These are phyloP conservation scores for Homarus gammarus DNA, from an alignment of 2,888 invertebrate species.

Conservation along the genomic window DNA sequence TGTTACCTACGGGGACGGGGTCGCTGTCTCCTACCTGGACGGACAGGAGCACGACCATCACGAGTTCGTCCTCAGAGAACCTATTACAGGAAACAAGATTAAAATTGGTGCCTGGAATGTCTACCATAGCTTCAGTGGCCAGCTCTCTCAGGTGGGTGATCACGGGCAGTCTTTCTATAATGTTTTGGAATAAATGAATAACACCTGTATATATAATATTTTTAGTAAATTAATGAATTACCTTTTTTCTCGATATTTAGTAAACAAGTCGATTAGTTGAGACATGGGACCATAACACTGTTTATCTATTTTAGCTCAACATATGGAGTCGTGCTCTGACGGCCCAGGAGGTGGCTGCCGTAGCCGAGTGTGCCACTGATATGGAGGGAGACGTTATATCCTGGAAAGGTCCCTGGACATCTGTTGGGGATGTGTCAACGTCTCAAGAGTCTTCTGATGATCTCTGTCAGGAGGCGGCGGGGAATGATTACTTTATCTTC, in stretches of 20 bases:
- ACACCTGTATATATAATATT: too few relatives aligned
- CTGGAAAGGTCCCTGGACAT: constrained; percentile 57
- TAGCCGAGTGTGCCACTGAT: constrained; percentile 31
- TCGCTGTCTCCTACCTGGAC: constrained; percentile 65
- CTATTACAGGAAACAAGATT: constrained; percentile 52
- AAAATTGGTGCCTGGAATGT: constrained; percentile 68
- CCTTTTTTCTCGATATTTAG: not conserved
- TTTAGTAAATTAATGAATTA: not conserved
- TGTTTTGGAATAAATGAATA: not conserved
- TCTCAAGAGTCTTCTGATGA: constrained; percentile 38
- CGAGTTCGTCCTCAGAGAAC: constrained; percentile 6
- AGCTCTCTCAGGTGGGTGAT: constrained; percentile 61
- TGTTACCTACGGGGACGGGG: constrained; percentile 53
- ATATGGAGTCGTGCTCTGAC: constrained; percentile 64
- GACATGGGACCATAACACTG: too few relatives aligned
- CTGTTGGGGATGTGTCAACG: constrained; percentile 37
- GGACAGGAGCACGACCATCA: constrained; percentile 54
- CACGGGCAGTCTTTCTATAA: not conserved
- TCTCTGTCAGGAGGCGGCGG: constrained; percentile 51
- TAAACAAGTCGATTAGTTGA: too few relatives aligned
- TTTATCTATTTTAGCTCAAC: constrained; percentile 67
- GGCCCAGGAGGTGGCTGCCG: constrained; percentile 39
- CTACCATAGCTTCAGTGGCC: constrained; percentile 64
- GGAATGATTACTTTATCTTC: constrained; percentile 61
- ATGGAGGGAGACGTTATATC: constrained; percentile 58